Percentiles rank a stretch among this genome's conserved stretches.
phyloP scores from a whole-genome alignment of 2,113 vertebrate species.

The Stomatorhinus ivindoensis region DNA sequence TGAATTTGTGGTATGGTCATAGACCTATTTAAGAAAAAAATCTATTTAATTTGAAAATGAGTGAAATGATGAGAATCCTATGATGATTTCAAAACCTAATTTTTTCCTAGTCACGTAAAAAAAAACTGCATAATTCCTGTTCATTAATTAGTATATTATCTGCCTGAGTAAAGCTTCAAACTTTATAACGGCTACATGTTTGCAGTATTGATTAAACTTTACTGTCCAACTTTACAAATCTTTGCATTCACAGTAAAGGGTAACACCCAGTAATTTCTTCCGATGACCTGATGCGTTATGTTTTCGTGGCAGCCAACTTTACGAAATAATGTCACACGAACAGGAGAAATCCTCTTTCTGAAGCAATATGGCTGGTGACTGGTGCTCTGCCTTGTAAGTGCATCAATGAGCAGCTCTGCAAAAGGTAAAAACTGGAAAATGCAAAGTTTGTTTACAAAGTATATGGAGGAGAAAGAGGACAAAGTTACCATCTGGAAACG shows the following conservation, averaged over 20 bases:
- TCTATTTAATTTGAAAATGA: neutral
- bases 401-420: neutral
- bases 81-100: neutral
- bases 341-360: neutral
- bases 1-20: neutral
- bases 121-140: neutral
- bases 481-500: neutral
- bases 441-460: conserved; percentile 8
- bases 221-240: neutral
- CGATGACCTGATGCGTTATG: neutral
- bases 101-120: neutral
- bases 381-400: neutral
- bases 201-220: neutral
- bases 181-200: neutral
- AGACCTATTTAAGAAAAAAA: neutral
- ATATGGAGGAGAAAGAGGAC: neutral
- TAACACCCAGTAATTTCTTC: neutral
- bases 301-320: neutral
- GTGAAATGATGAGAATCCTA: neutral
- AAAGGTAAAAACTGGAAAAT: neutral
- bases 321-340: neutral
- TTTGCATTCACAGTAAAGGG: neutral
- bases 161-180: neutral
- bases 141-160: neutral
- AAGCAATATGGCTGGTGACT: neutral